Evolutionary conservation across 2,113 vertebrate species (phyloP), one percentile per base, ranked within the genome.

Genomic region (Irena cyanogastra): DNA sequence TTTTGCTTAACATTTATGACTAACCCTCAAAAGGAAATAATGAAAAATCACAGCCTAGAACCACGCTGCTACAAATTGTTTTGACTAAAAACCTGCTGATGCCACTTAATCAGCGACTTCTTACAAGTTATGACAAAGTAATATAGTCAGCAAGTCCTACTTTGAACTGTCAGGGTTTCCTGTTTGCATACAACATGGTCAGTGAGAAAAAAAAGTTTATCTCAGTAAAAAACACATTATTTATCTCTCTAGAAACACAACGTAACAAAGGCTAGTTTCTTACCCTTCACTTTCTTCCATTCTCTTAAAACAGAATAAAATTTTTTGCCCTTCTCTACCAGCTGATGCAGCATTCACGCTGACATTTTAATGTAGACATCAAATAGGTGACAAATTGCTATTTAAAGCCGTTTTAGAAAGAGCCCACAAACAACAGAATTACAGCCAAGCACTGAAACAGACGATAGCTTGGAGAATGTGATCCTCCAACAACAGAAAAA

Each of bases 121-220:
- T 91, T 87, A 71, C 44, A 68, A 90, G 39, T 66, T 87, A 54
- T 26, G 87, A 81, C 41, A 93, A 94, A 93, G 61, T 86, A 89
- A 31, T 77, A 37, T 59, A 93, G 95, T 94, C 95, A 96, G 95
- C 85, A 95, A 94, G 70, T 89, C 52, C 71, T 94, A 41, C 74
- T 80, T 88, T 72, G 75, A 93, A 96, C 90, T 75, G 80, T 80
- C 72, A 94, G 80, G 31, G 83, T 65, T 97, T 97, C 97, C 96
- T 97, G 95, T 93, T 95, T 93, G 63, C 59, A 83, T 60, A 87
- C 23, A 85, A 70, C 66, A 59, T 1, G 0, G 41, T 47, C 39
- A 90, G 35, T 42, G 59, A 28, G 27, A 39, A 80, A 69, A 69
- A 74, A 87, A 78, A 59, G 21, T 88, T 80, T 93, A 83, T 85